Evolutionary conservation across 2,797 vertebrate species (phyloP), one percentile per base, ranked within the genome.

Genomic region (Adelosebastes latens): DNA sequence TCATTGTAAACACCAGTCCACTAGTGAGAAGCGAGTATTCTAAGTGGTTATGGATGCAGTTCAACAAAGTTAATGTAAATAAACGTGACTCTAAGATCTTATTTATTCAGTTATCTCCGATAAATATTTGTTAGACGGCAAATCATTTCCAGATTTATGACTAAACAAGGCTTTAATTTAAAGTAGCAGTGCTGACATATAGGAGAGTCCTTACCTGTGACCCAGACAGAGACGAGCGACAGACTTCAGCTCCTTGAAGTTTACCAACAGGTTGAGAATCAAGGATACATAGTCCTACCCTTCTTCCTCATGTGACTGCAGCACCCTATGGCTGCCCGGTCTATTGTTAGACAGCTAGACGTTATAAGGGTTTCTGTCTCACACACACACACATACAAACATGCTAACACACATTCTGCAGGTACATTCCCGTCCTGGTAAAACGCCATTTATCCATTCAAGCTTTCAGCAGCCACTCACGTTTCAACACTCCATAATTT

Each of bases 261-360:
- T 85, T 72, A 90, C 79, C 52, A 89, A 75, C 91, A 90, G 75
- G 78, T 86, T 85, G 78, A 87, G 81, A 86, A 87, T 93, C 90
- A 93, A 92, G 88, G 88, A 93, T 94, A 94, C 93, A 89, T 88
- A 92, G 87, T 87, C 84, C 91, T 69, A 49, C 92, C 92, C 88
- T 92, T 80, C 75, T 61, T 76, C 59, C 82, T 86, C 96, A 96
- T 90, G 94, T 96, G 96, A 96, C 92, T 75, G 66, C 46, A 59
- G 60, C 52, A 34, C 74, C 90, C 93, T 93, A 93, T 94, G 87
- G 93, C 86, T 88, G 89, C 61, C 74, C 87, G 67, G 84, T 86
- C 94, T 96, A 95, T 95, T 96, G 95, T 96, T 95, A 95, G 95
- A 88, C 81, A 59, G 64, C 75, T 77, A 74, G 71, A 81, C 79